Base-by-base conservation (phyloP, 2,888 invertebrate species). In the Galeruca laticollis region DNA sequence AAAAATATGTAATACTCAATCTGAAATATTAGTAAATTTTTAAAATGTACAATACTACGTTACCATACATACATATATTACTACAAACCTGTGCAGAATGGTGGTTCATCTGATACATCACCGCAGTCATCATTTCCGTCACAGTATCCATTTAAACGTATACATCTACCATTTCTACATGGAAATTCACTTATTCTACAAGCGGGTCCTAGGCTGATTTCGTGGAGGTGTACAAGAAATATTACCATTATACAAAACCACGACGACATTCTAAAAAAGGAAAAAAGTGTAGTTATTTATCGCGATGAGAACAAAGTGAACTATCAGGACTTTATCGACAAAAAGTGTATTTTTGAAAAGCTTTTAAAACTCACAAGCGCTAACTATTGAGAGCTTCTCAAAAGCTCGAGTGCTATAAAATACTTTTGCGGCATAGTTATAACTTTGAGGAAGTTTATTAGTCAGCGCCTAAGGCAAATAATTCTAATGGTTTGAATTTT, bases 71-170 rank as follows among this genome's bases (percentile, higher is more conserved):
- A 37, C 2, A 9, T 11, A 11, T 37, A 15, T 33, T 15, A 11
- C 31, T 57, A 76, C 76, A 60, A 83, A 91, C 91, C 91, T 79
- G 93, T 91, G 84, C 94, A 94, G 83, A 90, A 90, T 73, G 90
- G 87, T 62, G 95, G 95, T 86, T 95, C 96, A 86, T 95, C 95
- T 82, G 94, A 94, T 76, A 90, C 89, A 87, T 96, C 96, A 33
- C 92, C 92, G 85, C 96, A 96, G 85, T 96, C 94, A 86, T 93
- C 90, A 78, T 87, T 87, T 69, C 94, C 94, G 86, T 96, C 94
- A 87, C 96, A 96, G 86, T 92, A 96, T 78, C 92, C 91, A 87
- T 95, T 95, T 74, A 94, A 88, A 26, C 94, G 92, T 83, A 95
- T 91, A 87, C 96, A 95, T 78, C 88, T 88, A 68, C 90, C 90